Conservation (phyloP, 2,888 invertebrate genomes). For the Drosophila niveifrons region DNA sequence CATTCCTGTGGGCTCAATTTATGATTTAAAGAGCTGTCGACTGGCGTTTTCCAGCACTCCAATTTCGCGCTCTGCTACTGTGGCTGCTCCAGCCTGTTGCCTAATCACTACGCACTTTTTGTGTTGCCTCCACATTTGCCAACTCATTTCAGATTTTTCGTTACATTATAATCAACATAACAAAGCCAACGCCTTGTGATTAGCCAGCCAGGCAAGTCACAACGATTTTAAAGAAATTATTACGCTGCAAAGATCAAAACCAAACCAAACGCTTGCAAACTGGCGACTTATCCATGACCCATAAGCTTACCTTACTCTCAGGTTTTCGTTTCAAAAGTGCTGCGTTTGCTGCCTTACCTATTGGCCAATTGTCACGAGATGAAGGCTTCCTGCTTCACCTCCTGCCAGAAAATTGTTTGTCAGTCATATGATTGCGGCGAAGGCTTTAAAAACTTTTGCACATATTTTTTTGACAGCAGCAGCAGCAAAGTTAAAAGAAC, state of each 20-base stretch:
- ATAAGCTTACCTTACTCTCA: slow-evolving; percentile 31
- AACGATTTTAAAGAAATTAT: slow-evolving; percentile 46
- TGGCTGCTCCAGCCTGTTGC: slow-evolving; percentile 43
- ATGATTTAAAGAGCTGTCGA: slow-evolving; percentile 67
- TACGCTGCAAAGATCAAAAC: slow-evolving; percentile 67
- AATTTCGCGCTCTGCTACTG: background rate
- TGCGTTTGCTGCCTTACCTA: slow-evolving; percentile 3
- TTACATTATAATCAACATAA: background rate
- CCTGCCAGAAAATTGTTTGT: slow-evolving; percentile 15
- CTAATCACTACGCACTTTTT: slow-evolving; percentile 48
- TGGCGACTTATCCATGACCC: slow-evolving; percentile 24
- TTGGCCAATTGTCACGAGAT: slow-evolving; percentile 18
- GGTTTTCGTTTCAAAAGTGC: background rate
- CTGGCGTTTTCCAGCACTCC: background rate
- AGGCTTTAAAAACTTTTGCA: slow-evolving; percentile 21
- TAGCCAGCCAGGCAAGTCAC: slow-evolving; percentile 20
- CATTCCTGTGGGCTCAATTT: slow-evolving; percentile 73
- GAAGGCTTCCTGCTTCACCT: background rate
- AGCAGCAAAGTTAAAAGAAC: slow-evolving; percentile 5
- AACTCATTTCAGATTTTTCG: slow-evolving; percentile 21
- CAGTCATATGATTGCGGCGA: slow-evolving; percentile 16
- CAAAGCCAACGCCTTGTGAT: slow-evolving; percentile 26
- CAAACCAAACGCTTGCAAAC: slow-evolving; percentile 17
- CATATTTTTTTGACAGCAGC: slow-evolving; percentile 14
- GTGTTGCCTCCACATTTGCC: background rate